These are phyloP conservation scores for Pantherophis guttatus DNA, from an alignment of 2,113 vertebrate genomes.

Conservation along the genomic window DNA sequence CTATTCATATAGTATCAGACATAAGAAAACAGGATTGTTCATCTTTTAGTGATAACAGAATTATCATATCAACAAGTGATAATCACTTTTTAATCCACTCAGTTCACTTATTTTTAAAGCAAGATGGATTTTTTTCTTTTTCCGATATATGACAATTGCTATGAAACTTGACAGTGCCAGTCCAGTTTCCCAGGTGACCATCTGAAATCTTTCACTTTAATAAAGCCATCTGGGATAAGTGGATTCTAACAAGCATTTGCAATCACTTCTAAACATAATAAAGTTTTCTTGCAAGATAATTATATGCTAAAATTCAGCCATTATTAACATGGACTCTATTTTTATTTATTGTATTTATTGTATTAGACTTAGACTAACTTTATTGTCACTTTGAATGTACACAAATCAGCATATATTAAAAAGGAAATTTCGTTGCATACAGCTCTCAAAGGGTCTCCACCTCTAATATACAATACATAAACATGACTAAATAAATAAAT, in stretches of 20 bases:
- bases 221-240: background rate
- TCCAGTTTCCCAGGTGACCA: background rate
- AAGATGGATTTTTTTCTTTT: background rate
- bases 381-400: too few relatives aligned
- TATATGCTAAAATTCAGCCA: background rate
- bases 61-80: background rate
- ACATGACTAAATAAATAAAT: too few relatives aligned
- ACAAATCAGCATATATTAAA: too few relatives aligned
- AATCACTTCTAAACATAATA: background rate
- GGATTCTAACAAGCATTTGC: background rate
- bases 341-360: too few relatives aligned
- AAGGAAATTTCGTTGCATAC: too few relatives aligned
- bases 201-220: background rate
- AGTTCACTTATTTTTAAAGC: background rate
- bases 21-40: background rate
- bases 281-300: background rate
- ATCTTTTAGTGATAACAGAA: background rate
- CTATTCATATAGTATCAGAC: background rate
- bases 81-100: background rate
- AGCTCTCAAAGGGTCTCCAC: too few relatives aligned
- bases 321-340: background rate
- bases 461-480: too few relatives aligned
- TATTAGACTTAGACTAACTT: background rate
- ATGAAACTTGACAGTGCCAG: background rate
- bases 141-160: background rate